phyloP scores from a whole-genome alignment of 2,797 vertebrate genomes.

The Schizopygopsis pylzovi region DNA sequence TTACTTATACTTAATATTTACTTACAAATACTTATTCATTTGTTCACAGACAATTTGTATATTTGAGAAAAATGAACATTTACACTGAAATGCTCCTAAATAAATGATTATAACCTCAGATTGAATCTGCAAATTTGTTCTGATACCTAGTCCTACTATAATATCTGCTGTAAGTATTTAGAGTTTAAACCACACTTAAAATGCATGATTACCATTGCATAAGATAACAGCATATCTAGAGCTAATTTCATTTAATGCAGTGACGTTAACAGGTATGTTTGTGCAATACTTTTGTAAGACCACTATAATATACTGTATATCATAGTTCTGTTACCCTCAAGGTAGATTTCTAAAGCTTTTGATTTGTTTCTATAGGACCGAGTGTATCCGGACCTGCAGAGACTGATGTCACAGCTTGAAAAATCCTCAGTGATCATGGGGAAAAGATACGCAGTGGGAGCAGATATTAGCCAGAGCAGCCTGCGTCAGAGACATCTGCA shows the following conservation, averaged over 20 bases:
- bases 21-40: not conserved
- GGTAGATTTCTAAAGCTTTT: not conserved
- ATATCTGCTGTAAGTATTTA: not conserved
- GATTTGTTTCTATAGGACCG: constrained; percentile 81
- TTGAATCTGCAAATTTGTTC: not conserved
- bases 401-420: constrained; percentile 82
- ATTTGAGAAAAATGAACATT: not conserved
- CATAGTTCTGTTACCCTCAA: not conserved
- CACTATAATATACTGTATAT: not conserved
- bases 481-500: constrained; percentile 91
- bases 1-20: too few species aligned
- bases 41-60: not conserved
- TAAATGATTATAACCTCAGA: not conserved
- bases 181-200: not conserved
- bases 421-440: constrained; percentile 74
- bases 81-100: not conserved
- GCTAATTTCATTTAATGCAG: not conserved
- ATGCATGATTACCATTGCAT: not conserved
- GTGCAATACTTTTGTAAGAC: not conserved
- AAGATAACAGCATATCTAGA: not conserved
- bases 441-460: constrained; percentile 91
- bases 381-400: constrained; percentile 92
- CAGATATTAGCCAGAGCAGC: constrained; percentile 89
- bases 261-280: not conserved
- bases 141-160: not conserved